Conservation (phyloP, 2,113 vertebrate species). For the Steatornis caripensis region DNA sequence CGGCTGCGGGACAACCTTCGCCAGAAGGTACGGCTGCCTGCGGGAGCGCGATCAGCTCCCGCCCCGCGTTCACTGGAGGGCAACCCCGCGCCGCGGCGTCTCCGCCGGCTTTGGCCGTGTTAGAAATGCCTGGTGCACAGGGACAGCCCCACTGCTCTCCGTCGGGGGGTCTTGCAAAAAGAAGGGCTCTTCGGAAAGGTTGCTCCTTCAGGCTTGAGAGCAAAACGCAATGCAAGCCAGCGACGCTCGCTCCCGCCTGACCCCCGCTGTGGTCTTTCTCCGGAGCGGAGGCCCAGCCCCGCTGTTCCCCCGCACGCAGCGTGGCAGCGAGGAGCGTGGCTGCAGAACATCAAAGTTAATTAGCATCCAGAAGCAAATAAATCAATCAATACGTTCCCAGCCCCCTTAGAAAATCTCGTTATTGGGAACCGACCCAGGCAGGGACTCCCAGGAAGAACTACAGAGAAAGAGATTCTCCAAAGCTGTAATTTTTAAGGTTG, state of each 20-base stretch:
- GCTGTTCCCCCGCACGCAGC: background rate
- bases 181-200: background rate
- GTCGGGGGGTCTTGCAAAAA: background rate
- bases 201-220: background rate
- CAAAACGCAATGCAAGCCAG: background rate
- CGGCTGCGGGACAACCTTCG: background rate
- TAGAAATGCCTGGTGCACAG: background rate
- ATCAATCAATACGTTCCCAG: conserved; percentile 10
- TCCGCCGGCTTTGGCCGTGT: background rate
- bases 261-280: background rate
- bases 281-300: background rate
- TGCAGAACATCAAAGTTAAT: conserved; percentile 10
- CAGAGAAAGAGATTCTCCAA: conserved; percentile 1
- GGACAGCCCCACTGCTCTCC: background rate
- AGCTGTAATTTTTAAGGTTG: conserved; percentile 49
- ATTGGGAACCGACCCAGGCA: conserved; percentile 14
- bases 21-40: background rate
- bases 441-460: conserved; percentile 29
- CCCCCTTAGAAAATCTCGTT: conserved; percentile 24
- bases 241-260: background rate
- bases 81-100: background rate
- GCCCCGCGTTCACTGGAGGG: background rate
- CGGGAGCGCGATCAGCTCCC: background rate
- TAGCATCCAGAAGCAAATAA: conserved; percentile 18
- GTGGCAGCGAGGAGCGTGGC: background rate